A percentile compares a stretch with the other conserved stretches of the same genome.
Evolutionary conservation across 2,888 invertebrate species (phyloP).

Genomic region (Pharmacophagus antenor): DNA sequence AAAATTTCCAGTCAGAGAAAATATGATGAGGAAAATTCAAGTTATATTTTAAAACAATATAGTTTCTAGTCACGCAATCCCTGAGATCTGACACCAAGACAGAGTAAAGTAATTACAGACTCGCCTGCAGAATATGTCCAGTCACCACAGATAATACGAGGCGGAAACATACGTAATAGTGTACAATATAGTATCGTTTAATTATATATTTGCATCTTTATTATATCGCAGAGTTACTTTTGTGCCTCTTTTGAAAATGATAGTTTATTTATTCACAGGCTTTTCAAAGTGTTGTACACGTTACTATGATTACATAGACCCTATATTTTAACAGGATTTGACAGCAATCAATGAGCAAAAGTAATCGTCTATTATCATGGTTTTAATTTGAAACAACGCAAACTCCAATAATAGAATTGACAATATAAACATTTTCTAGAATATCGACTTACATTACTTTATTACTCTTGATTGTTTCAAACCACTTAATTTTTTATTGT

Average conservation of each 20-base stretch:
- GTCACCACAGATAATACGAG: conserved; percentile 9
- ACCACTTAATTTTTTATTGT: no score
- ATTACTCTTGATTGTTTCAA: no score
- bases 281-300: no score
- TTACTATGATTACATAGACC: no score
- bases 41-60: conserved; percentile 1
- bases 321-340: no score
- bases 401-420: no score
- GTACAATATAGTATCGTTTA: neutral
- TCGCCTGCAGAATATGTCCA: conserved; percentile 4
- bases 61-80: neutral
- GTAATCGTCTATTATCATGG: no score
- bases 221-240: neutral
- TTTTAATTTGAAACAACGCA: no score
- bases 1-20: neutral
- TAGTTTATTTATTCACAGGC: no score
- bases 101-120: conserved; percentile 7
- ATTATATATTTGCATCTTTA: neutral
- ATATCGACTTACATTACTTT: no score
- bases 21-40: neutral
- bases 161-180: neutral
- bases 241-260: neutral
- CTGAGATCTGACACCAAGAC: neutral
- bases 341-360: no score
- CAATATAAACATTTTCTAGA: no score